Base-by-base conservation (phyloP, 2,888 invertebrate genomes). In the Drosophila yooni region DNA sequence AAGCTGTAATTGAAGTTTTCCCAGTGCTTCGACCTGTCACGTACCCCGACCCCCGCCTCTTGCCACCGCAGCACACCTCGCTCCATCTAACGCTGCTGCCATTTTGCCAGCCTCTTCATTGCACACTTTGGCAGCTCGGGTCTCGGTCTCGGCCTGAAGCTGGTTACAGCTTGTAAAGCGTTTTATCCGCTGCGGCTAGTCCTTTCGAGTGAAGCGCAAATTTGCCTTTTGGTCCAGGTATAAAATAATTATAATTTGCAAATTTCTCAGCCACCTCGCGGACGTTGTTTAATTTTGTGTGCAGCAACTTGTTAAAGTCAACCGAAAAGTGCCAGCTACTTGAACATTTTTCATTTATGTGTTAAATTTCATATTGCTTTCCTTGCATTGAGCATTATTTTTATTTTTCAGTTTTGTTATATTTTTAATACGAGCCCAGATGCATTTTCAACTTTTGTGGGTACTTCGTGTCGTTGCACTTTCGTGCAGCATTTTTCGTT, bases 1-100 rank as follows among this genome's bases (percentile, higher is more conserved):
- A 84, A 84, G 84, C 84, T 87, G 79, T 87, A 84, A 84, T 87
- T 84, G 84, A 87, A 87, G 84, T 87, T 87, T 82, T 77, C 78
- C 81, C 83, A 83, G 77, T 73, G 81, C 77, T 71, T 79, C 78
- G 78, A 78, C 80, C 78, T 79, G 76, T 79, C 82, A 74, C 76
- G 71, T 65, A 53, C 51, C 50, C 57, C 52, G n/a, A 18, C 21
- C 33, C 40, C 34, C 13, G 3, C 11, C 18, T 15, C 43, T 15
- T 31, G 21, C 4, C 18, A 25, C 66, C 36, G 18, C 15, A 25
- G 8, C 48, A 4, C 21, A 33, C 25, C 31, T 11, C 31, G 15
- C 57, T 7, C 33, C 25, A 48, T 64, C 57, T 60, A 71, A 68
- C 51, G 60, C 51, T 61, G 70, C 66, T 79, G 80, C 82, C 82